These are phyloP conservation scores for Drosophila serrata DNA, from an alignment of 1,140 invertebrate genomes.

Conservation along the genomic window DNA sequence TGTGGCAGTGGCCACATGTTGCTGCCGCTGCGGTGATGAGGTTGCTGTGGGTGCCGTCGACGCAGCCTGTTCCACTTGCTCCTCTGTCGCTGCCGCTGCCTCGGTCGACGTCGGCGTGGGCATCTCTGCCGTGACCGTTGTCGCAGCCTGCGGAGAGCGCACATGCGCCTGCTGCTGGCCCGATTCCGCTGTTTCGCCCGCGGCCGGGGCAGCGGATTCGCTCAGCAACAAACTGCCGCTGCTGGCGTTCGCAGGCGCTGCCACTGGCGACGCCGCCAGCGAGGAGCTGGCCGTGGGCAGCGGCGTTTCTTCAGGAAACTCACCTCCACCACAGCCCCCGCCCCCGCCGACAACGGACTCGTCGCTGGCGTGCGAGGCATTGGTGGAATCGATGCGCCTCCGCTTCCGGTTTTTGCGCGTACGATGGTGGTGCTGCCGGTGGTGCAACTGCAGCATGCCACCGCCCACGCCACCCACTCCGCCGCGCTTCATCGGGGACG, in stretches of 20 bases:
- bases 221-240: slow-evolving; percentile 54
- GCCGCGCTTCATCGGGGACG: slow-evolving; percentile 72
- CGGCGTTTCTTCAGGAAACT: slow-evolving; percentile 37
- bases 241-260: slow-evolving; percentile 34
- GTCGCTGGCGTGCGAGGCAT: slow-evolving; percentile 62
- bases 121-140: slow-evolving; percentile 57
- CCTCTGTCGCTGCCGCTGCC: slow-evolving; percentile 29
- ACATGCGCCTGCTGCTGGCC: slow-evolving; percentile 72
- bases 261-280: slow-evolving; percentile 65
- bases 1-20: slow-evolving; percentile 60
- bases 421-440: slow-evolving; percentile 79
- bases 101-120: slow-evolving; percentile 48
- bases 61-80: slow-evolving; percentile 56
- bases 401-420: slow-evolving; percentile 84
- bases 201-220: slow-evolving; percentile 61
- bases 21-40: slow-evolving; percentile 47
- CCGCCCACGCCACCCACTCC: slow-evolving; percentile 42
- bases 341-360: slow-evolving; percentile 37
- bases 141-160: slow-evolving; percentile 62
- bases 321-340: slow-evolving; percentile 33
- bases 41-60: slow-evolving; percentile 21
- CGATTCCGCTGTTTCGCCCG: slow-evolving; percentile 70
- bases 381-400: slow-evolving; percentile 68
- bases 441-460: slow-evolving; percentile 50
- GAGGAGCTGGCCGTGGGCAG: slow-evolving; percentile 52